Percentiles rank a stretch among this genome's conserved stretches.
Conservation (phyloP, 2,797 vertebrate genomes). For the Pangasius larnaudii region DNA sequence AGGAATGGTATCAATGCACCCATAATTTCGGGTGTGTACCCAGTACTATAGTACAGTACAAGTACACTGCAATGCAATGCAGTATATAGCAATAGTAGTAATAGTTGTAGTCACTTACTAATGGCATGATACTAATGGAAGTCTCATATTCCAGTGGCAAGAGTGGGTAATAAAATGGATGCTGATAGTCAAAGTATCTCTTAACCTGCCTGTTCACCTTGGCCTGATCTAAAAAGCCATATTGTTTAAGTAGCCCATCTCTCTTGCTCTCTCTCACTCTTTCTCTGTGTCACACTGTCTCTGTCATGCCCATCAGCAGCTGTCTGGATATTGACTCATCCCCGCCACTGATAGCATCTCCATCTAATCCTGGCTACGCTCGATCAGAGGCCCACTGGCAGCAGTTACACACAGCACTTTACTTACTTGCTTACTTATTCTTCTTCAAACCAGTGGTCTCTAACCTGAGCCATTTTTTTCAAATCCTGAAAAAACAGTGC, state of each 20-base stretch:
- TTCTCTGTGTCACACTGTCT: slow-evolving; percentile 54
- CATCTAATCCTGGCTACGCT: slow-evolving; percentile 64
- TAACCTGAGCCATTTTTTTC: not conserved
- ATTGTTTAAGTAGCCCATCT: slow-evolving; percentile 37
- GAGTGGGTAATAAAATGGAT: slow-evolving; percentile 2
- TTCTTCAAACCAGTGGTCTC: slow-evolving; percentile 17
- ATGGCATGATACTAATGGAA: not conserved
- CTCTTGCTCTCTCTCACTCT: slow-evolving; percentile 1
- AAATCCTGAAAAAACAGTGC: not conserved
- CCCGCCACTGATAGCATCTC: slow-evolving; percentile 67
- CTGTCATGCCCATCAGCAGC: slow-evolving; percentile 65
- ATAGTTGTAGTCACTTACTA: not conserved
- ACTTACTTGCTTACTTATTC: slow-evolving; percentile 25
- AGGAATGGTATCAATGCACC: not conserved
- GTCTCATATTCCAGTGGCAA: not conserved
- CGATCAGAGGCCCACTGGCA: slow-evolving; percentile 52
- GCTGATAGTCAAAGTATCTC: not conserved
- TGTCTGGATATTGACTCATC: slow-evolving; percentile 64
- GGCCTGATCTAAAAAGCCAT: slow-evolving; percentile 41
- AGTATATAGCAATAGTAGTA: not conserved
- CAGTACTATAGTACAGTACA: too few relatives aligned
- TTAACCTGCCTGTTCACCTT: slow-evolving; percentile 33
- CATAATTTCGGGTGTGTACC: not conserved
- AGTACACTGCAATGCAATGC: not conserved
- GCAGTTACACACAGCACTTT: slow-evolving; percentile 34